Evolutionary conservation across 2,797 vertebrate species (phyloP).

Genomic region (Petrocephalus schoutedeni): DNA sequence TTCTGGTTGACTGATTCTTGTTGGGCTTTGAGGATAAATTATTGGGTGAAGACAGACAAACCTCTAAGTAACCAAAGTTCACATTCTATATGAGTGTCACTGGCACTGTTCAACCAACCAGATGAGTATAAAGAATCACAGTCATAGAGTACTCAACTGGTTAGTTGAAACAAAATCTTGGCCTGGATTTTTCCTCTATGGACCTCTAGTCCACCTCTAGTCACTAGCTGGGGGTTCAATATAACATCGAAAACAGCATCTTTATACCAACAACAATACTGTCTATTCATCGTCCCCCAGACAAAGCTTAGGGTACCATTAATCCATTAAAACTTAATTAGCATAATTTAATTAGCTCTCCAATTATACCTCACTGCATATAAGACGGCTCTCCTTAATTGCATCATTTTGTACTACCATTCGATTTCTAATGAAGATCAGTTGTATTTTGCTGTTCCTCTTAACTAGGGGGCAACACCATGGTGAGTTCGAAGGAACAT

Average conservation of each 20-base stretch:
- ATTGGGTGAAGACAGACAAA: not conserved
- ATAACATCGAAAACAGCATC: not conserved
- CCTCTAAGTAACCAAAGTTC: not conserved
- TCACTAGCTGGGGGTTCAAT: not conserved
- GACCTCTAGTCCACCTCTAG: not conserved
- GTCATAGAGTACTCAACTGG: not conserved
- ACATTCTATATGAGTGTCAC: not conserved
- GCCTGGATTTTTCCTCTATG: not conserved
- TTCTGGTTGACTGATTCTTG: not conserved
- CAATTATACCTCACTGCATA: not conserved
- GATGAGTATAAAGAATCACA: not conserved
- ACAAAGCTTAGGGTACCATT: not conserved
- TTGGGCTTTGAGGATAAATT: not conserved
- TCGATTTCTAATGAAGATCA: not conserved
- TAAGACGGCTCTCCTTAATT: not conserved
- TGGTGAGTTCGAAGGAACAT: not conserved
- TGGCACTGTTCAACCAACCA: not conserved
- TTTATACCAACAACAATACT: not conserved
- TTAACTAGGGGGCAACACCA: not conserved
- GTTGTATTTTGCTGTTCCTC: not conserved
- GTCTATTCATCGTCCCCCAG: not conserved
- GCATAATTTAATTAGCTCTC: not conserved
- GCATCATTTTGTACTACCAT: not conserved
- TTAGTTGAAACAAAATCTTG: not conserved
- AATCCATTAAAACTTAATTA: not conserved